Conservation (phyloP, 2,888 invertebrate genomes). For the Parnassius mnemosyne region DNA sequence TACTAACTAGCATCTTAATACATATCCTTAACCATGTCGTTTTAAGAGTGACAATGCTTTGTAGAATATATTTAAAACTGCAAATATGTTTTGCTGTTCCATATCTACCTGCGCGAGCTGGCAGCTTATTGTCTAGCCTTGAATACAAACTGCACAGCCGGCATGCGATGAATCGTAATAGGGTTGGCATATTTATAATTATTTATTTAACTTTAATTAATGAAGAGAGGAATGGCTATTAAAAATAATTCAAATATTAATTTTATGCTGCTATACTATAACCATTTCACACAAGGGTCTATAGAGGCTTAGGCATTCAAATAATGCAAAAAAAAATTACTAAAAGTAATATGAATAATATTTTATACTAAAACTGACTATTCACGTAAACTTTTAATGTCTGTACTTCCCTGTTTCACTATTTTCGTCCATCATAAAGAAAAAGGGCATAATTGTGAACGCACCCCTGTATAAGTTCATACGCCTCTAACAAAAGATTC, state of each 20-base stretch:
- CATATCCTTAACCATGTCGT: constrained; percentile 31
- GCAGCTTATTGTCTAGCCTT: constrained; percentile 72
- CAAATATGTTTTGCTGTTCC: constrained; percentile 41
- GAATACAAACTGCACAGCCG: constrained; percentile 73
- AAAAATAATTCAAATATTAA: background rate
- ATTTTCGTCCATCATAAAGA: too few relatives aligned
- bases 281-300: too few relatives aligned
- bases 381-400: too few relatives aligned
- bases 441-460: constrained; percentile 23
- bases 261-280: background rate
- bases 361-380: too few relatives aligned
- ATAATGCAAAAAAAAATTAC: too few relatives aligned
- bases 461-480: constrained; percentile 70
- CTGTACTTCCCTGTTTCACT: too few relatives aligned
- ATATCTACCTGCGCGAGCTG: constrained; percentile 73
- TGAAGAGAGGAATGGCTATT: background rate
- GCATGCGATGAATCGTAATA: constrained; percentile 51
- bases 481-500: constrained; percentile 74
- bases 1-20: constrained; percentile 12
- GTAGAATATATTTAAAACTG: constrained; percentile 21
- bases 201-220: constrained; percentile 29
- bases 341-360: too few relatives aligned
- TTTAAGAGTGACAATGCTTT: constrained; percentile 35
- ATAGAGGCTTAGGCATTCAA: too few relatives aligned
- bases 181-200: constrained; percentile 51